Base-by-base conservation (phyloP, 2,888 invertebrate species). In the Allophyes oxyacanthae region DNA sequence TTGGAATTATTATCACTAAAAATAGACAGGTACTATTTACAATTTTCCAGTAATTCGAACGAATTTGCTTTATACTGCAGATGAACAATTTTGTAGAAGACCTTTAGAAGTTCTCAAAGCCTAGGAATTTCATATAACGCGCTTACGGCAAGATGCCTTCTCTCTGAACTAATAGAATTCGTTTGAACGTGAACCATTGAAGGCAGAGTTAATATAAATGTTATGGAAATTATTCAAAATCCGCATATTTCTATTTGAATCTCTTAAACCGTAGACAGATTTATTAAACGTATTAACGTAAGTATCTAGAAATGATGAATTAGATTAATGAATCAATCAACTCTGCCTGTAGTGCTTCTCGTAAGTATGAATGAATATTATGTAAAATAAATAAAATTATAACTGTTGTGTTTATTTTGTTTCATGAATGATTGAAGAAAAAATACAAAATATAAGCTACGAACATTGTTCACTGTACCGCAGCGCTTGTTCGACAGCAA, bases 41-140 rank as follows among this genome's bases (percentile, higher is more conserved):
- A 25, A 6, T 25, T 25, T n/a, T n/a, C n/a, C n/a, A n/a, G n/a
- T n/a, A n/a, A n/a, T n/a, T n/a, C n/a, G n/a, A n/a, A n/a, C n/a
- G n/a, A 20, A 20, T 20, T 20, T 4, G 20, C 6, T 40, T 15
- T 8, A 38, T 32, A 34, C 42, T 71, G 36, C 37, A 41, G 20
- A 48, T 52, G 48, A 64, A 70, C 26, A 49, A 33, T 38, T 64
- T 52, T 49, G 56, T 36, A 30, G 41, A 48, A 48, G 45, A 49
- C 56, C 56, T 55, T 53, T 10, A 40, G 30, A 57, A 67, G 44
- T 62, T 69, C 44, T 51, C 53, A 71, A 64, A 69, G 68, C 52
- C 51, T 60, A 56, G 68, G 69, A 74, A 73, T 74, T 73, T 74
- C 69, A 74, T 74, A 73, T 61, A 51, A 52, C 41, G 50, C 62